Evolutionary conservation across 1,140 invertebrate genomes (phyloP), one percentile per base, ranked within the genome.

Genomic region (Macrobrachium rosenbergii): DNA sequence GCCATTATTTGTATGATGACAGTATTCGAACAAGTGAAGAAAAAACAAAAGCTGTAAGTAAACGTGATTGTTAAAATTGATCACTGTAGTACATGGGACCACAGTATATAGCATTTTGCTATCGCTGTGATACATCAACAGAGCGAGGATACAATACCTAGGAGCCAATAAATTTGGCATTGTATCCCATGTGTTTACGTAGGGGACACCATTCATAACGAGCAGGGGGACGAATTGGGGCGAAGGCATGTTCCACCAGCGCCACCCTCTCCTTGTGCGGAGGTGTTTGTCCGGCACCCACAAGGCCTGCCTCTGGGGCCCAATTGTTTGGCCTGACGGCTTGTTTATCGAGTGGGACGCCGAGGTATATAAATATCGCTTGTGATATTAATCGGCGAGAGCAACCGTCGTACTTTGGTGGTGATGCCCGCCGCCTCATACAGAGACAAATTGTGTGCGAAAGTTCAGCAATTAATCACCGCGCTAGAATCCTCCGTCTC

Each of bases 381-480:
- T 67, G 23, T 80, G 45, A 81, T 81, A 81, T 81, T 81, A 81
- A 81, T 81, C 28, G 23, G 8, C 6, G 62, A 59, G 52, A 45
- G 11, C 69, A 43, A 28, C 62, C 37, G 5, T 43, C 62, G 21
- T 81, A 81, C 79, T 64, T 81, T 81, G 79, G 63, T 81, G 79
- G 63, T 81, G 79, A 81, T 81, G 79, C 60, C 37, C 43, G 62
- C 62, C 45, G 52, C 52, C 16, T 21, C 60, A 12, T 81, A 81
- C 79, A 81, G 79, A 81, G 79, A 81, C 79, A 81, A 81, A 81
- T 81, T 81, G 79, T 67, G 62, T 67, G 62, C 78, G 60, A 80
- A 81, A 81, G 79, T 81, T 81, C 79, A 81, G 67, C 79, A 81
- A 81, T 81, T 81, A 81, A 81, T 81, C 79, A 81, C 60, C 37